These are phyloP conservation scores for Rhabdornis inornatus DNA, from an alignment of 2,113 vertebrate species.

Conservation along the genomic window DNA sequence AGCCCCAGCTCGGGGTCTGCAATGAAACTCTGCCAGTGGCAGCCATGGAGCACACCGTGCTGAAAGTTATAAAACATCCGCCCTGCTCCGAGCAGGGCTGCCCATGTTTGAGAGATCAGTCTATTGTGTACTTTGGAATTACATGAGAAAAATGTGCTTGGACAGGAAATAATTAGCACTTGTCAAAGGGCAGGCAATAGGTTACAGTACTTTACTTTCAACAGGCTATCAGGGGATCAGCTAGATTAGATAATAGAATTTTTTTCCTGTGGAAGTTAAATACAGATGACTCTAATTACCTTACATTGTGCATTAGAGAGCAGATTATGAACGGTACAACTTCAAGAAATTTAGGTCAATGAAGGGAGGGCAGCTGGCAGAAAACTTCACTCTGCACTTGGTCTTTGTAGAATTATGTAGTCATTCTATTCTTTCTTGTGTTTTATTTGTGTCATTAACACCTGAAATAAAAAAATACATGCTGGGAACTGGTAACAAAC, in stretches of 20 bases:
- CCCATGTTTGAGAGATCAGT: slow-evolving; percentile 54
- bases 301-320: slow-evolving; percentile 63
- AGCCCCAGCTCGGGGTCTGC: slow-evolving; percentile 71
- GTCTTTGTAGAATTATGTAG: not conserved
- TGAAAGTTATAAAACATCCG: slow-evolving; percentile 83
- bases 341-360: slow-evolving; percentile 61
- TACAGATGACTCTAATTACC: slow-evolving; percentile 75
- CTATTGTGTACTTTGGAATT: slow-evolving; percentile 71
- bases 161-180: slow-evolving; percentile 86
- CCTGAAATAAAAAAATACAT: not conserved
- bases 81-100: slow-evolving; percentile 7
- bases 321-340: slow-evolving; percentile 49
- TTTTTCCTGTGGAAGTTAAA: slow-evolving; percentile 69
- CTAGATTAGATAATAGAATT: slow-evolving; percentile 78
- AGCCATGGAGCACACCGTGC: slow-evolving; percentile 70
- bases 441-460: not conserved
- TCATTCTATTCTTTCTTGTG: not conserved
- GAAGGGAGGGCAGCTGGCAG: not conserved
- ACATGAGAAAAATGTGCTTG: slow-evolving; percentile 71
- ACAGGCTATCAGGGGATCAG: slow-evolving; percentile 74
- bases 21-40: slow-evolving; percentile 60
- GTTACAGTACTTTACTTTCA: slow-evolving; percentile 79
- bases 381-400: not conserved
- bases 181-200: slow-evolving; percentile 79
- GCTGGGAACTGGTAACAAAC: not conserved